Evolutionary conservation across 2,797 vertebrate genomes (phyloP), one percentile per base, ranked within the genome.

Genomic region (Clarias laeviceps): DNA sequence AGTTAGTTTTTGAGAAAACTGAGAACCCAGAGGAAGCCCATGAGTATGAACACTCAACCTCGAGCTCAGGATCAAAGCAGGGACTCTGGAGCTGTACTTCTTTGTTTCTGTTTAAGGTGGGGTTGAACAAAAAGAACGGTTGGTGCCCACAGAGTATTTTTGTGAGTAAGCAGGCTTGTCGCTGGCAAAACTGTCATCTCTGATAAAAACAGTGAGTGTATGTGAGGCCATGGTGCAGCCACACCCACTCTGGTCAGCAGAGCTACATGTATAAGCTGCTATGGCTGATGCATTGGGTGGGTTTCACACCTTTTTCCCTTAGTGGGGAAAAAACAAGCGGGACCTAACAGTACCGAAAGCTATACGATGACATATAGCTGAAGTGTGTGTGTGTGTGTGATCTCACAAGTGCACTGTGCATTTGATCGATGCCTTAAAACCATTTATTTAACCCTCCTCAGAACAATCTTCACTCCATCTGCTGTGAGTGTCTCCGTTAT

Each of bases 401-500:
- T 50, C 45, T 9, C 34, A 5, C 6, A 29, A 6, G 66, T 8
- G 5, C 9, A 3, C 5, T 37, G 20, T 59, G 29, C 29, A 24
- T 18, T 54, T 14, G 20, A 34, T 20, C 8, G 0, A 29, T 57
- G 73, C 18, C 27, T 59, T 77, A 22, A 57, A 32, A 22, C 17
- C 27, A 5, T 59, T 34, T 11, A 57, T 77, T 77, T 74, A 5
- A 57, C 27, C 54, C 15, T 59, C 73, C 8, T 5, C 73, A 14
- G 27, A 77, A 32, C 50, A 57, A 61, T 78, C 77, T 80, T 37
- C 62, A 74, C 59, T 80, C 66, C 76, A 62, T 79, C 76, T 79
- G 76, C 57, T 62, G 32, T 17, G 76, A 78, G 9, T 32, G 50
- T 76, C 90, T 92, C 92, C 94, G 50, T 40, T 79, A 61, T 94